Evolutionary conservation across 2,888 invertebrate species (phyloP).

Genomic region (Pyrrhia umbra): DNA sequence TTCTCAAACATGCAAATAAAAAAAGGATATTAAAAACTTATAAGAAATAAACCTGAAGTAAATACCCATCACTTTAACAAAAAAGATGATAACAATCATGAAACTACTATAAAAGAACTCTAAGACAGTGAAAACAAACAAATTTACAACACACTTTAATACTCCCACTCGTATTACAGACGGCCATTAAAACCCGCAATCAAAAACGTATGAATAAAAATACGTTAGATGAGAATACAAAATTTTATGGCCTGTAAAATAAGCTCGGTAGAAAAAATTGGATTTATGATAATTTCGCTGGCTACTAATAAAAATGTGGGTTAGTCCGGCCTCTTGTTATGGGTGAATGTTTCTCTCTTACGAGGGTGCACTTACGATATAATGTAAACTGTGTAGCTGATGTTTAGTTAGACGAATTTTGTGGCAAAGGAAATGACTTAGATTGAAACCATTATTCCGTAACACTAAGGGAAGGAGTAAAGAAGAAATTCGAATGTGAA

Average conservation of each 20-base stretch:
- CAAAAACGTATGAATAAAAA: constrained; percentile 65
- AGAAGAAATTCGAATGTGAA: no score
- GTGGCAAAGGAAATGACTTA: background rate
- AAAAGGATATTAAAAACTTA: background rate
- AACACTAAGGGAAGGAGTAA: no score
- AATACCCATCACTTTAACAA: constrained; percentile 7
- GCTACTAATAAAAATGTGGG: constrained; percentile 61
- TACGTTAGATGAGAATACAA: constrained; percentile 63
- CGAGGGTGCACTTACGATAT: constrained; percentile 32
- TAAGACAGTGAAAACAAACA: constrained; percentile 44
- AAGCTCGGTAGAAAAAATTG: constrained; percentile 60
- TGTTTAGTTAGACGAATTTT: background rate
- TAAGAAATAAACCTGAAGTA: constrained; percentile 6
- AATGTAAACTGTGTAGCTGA: constrained; percentile 31
- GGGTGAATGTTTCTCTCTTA: constrained; percentile 50
- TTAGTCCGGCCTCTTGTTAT: constrained; percentile 49
- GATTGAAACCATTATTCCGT: no score
- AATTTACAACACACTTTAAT: constrained; percentile 51
- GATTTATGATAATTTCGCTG: constrained; percentile 63
- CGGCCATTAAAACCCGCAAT: constrained; percentile 62
- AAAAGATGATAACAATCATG: constrained; percentile 32
- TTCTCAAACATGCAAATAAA: background rate
- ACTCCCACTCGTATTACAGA: constrained; percentile 44
- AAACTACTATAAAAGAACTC: constrained; percentile 43
- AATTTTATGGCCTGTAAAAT: constrained; percentile 69